A percentile compares a stretch with the other conserved stretches of the same genome.
phyloP scores from a whole-genome alignment of 1,140 invertebrate species.

The Zaprionus gabonicus region DNA sequence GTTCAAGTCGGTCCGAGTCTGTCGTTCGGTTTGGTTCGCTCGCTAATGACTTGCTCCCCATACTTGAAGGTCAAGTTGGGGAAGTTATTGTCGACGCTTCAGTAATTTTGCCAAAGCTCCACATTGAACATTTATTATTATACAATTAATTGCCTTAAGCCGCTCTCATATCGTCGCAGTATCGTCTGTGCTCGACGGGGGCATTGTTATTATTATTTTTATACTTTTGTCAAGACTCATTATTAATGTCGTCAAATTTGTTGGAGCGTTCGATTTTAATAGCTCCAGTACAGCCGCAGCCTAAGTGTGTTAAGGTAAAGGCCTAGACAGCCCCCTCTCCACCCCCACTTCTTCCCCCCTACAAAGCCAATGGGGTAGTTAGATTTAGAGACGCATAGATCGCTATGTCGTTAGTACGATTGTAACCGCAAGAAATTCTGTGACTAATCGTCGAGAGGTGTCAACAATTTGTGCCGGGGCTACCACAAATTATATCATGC shows the following conservation, averaged over 20 bases:
- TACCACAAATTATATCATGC: conserved; percentile 52
- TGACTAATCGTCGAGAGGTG: conserved; percentile 45
- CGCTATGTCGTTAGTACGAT: conserved; percentile 11
- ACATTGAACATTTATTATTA: conserved; percentile 61
- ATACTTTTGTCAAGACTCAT: conserved; percentile 48
- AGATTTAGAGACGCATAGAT: conserved; percentile 8
- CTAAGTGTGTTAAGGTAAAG: conserved; percentile 50
- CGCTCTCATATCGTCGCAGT: conserved; percentile 40
- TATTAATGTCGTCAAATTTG: conserved; percentile 59
- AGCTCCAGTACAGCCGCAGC: conserved; percentile 23
- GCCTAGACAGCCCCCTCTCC: not conserved
- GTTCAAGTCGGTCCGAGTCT: conserved; percentile 47
- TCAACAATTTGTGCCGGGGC: conserved; percentile 34
- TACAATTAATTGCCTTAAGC: conserved; percentile 59
- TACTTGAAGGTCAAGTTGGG: conserved; percentile 64
- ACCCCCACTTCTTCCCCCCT: not conserved
- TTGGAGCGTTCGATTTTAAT: conserved; percentile 67
- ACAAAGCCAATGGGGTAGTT: not conserved
- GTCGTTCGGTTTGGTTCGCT: conserved; percentile 36
- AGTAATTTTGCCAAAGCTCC: conserved; percentile 59
- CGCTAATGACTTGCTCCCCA: conserved; percentile 60
- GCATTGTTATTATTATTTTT: conserved; percentile 35
- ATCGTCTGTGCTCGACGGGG: not conserved
- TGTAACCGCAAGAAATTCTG: conserved; percentile 43
- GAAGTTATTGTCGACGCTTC: conserved; percentile 63